Conservation (phyloP, 1,140 invertebrate species). For the Zaprionus davidi region DNA sequence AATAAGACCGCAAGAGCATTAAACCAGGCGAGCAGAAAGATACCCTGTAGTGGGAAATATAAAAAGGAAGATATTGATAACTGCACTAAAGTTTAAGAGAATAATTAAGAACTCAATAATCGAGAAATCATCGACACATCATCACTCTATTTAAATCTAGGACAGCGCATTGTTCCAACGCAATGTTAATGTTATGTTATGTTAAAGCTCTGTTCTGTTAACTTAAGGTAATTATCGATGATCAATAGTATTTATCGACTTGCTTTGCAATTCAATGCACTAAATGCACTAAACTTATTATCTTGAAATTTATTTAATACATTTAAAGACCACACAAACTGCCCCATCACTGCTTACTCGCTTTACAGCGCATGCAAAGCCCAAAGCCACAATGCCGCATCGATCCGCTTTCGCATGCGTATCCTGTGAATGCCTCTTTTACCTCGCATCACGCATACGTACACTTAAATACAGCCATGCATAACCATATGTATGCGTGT, state of each 20-base stretch:
- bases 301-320: neutral
- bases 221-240: neutral
- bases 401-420: constrained; percentile 41
- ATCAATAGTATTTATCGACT: no score
- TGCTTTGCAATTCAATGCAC: fast-evolving
- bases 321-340: neutral
- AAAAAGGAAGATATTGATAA: no score
- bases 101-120: no score
- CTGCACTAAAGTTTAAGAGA: no score
- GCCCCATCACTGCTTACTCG: neutral
- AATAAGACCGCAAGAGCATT: neutral
- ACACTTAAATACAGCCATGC: constrained; percentile 12
- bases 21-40: neutral
- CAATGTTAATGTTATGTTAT: neutral
- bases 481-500: constrained; percentile 1
- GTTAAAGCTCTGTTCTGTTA: neutral
- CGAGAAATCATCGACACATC: no score
- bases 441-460: constrained; percentile 41
- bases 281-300: no score
- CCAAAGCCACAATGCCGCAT: constrained; percentile 27
- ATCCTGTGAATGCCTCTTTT: constrained; percentile 52
- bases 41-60: neutral
- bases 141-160: no score
- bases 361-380: constrained; percentile 18
- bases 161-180: no score